Evolutionary conservation across 2,888 invertebrate genomes (phyloP).

Genomic region (Acanthosoma haemorrhoidale): DNA sequence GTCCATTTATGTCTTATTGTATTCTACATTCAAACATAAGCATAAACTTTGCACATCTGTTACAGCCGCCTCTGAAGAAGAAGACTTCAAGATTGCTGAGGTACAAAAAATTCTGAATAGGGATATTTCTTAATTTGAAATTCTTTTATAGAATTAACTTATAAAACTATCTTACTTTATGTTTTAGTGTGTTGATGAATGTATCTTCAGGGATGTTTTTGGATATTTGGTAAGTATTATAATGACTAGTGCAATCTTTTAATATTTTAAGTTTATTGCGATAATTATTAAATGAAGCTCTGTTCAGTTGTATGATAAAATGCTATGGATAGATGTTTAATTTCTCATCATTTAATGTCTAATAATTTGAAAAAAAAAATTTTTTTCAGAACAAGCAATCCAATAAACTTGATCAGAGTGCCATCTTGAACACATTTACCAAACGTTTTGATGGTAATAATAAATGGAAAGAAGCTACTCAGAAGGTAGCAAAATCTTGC

Average conservation of each 20-base stretch:
- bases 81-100: background rate
- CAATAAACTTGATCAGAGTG: background rate
- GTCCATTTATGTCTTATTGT: too few species aligned
- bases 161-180: too few species aligned
- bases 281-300: too few species aligned
- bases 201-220: slow-evolving; percentile 4
- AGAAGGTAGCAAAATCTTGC: background rate
- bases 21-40: too few species aligned
- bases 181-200: background rate
- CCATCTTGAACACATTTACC: background rate
- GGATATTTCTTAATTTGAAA: too few species aligned
- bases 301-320: too few species aligned
- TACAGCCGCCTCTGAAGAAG: background rate
- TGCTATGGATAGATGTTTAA: too few species aligned
- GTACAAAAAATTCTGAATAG: too few species aligned
- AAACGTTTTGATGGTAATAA: background rate
- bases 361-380: too few species aligned
- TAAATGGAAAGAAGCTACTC: background rate
- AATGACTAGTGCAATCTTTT: background rate
- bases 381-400: slow-evolving; percentile 2
- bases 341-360: too few species aligned
- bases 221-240: background rate
- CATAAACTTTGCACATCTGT: too few species aligned
- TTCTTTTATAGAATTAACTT: too few species aligned
- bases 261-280: background rate